Evolutionary conservation across 2,797 vertebrate species (phyloP).

Genomic region (Dallia pectoralis): DNA sequence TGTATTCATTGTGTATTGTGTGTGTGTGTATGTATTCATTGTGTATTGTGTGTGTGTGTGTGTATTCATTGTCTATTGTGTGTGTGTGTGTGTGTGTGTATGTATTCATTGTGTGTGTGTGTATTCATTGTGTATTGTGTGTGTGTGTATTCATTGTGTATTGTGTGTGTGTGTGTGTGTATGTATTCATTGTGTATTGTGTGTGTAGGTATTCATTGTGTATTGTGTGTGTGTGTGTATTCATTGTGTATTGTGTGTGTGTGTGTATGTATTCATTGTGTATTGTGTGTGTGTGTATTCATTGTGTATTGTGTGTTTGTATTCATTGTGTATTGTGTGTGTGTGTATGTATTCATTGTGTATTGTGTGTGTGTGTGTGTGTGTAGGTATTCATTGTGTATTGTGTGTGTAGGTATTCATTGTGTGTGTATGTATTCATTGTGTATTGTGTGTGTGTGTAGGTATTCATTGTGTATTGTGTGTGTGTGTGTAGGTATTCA

Average conservation of each 20-base stretch:
- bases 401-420: too few species aligned
- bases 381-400: not conserved
- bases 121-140: not conserved
- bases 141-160: constrained; percentile 84
- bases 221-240: too few species aligned
- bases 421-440: not conserved
- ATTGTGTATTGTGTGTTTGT: too few species aligned
- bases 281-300: not conserved
- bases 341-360: too few species aligned
- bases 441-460: not conserved
- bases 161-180: too few species aligned
- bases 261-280: too few species aligned
- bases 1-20: not conserved
- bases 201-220: not conserved
- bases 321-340: not conserved
- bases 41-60: too few species aligned
- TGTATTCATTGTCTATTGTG: not conserved
- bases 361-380: constrained; percentile 70
- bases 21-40: constrained; percentile 86
- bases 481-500: constrained; percentile 76
- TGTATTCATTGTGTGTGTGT: too few species aligned
- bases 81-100: not conserved
- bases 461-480: not conserved
- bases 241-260: constrained; percentile 14
- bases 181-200: not conserved